Conservation (phyloP, 2,113 vertebrate species). For the Ciconia stormi region DNA sequence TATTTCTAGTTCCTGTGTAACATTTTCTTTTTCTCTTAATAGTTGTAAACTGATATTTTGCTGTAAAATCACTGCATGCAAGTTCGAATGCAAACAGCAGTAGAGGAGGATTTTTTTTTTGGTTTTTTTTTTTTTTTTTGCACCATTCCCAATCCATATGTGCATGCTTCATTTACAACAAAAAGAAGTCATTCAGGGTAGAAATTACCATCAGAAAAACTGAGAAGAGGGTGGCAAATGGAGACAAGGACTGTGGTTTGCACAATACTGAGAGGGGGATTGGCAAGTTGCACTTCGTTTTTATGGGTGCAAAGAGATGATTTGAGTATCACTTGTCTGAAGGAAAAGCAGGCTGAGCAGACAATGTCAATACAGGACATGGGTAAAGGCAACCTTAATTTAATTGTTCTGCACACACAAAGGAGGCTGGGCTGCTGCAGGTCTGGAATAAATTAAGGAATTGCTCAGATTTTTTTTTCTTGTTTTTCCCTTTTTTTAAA, state of each 20-base stretch:
- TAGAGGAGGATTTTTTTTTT: slow-evolving; percentile 29
- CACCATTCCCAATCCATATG: slow-evolving; percentile 52
- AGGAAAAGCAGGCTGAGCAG: neutral
- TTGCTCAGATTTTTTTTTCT: neutral
- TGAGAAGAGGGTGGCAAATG: neutral
- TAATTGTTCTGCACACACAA: neutral
- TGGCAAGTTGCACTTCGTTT: neutral
- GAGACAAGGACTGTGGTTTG: neutral
- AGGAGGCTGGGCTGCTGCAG: neutral
- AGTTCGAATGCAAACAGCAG: slow-evolving; percentile 81
- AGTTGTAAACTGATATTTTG: slow-evolving; percentile 7
- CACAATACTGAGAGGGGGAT: neutral
- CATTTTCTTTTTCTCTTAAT: neutral
- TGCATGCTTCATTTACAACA: slow-evolving; percentile 77
- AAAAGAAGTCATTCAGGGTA: neutral
- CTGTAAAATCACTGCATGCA: slow-evolving; percentile 86
- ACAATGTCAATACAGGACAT: neutral
- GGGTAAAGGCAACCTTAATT: neutral
- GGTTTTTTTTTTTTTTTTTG: neutral
- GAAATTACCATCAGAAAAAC: neutral
- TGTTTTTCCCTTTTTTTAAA: neutral
- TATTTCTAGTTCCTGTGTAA: slow-evolving; percentile 32
- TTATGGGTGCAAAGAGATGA: neutral
- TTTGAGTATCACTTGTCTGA: neutral
- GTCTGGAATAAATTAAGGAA: neutral